A percentile compares a stretch with the other conserved stretches of the same genome.
phyloP scores from a whole-genome alignment of 2,888 invertebrate species.

The Heliconius sara region DNA sequence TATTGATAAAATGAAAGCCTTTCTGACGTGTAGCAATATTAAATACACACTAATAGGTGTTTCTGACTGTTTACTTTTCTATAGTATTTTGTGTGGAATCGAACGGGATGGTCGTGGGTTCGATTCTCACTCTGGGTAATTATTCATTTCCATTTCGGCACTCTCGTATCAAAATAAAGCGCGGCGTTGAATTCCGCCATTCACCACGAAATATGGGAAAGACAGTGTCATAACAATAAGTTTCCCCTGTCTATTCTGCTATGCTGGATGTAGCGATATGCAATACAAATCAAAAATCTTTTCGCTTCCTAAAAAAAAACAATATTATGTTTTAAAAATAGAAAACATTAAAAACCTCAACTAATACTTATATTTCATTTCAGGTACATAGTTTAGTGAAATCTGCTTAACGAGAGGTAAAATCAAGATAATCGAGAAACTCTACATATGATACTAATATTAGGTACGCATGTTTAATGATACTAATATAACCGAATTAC shows the following conservation, averaged over 20 bases:
- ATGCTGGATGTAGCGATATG: background rate
- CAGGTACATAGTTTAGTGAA: background rate
- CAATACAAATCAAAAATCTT: background rate
- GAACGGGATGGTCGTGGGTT: too few species aligned
- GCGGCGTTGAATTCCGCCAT: background rate
- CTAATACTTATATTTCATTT: background rate
- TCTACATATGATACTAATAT: too few species aligned
- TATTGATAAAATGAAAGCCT: background rate
- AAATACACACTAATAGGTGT: conserved; percentile 1
- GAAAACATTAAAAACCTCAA: background rate
- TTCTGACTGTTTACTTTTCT: background rate
- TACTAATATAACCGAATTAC: too few species aligned
- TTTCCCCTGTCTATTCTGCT: background rate
- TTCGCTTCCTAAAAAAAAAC: background rate
- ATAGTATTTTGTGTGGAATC: background rate
- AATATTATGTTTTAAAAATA: background rate
- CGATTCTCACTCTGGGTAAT: too few species aligned
- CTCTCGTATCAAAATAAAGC: background rate
- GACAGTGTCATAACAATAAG: background rate
- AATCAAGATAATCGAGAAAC: background rate
- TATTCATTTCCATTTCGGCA: background rate
- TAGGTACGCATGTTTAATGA: too few species aligned
- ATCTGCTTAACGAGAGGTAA: background rate
- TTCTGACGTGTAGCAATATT: background rate
- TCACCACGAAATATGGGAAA: background rate